Base-by-base conservation (phyloP, 2,113 vertebrate species). In the Gymnobelideus leadbeateri region DNA sequence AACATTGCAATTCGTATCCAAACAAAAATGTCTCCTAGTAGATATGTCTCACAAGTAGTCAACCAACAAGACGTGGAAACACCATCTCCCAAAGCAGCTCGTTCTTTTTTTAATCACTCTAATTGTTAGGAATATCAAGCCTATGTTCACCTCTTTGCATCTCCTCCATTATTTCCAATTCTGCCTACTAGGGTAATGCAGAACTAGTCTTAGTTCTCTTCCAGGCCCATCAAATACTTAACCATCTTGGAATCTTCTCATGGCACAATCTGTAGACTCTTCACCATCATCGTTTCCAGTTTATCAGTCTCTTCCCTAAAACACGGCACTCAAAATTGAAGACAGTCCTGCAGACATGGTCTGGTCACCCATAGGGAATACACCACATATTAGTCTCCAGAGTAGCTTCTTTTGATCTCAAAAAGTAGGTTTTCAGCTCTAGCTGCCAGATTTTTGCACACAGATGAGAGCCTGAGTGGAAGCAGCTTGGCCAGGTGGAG, bases 401-500 rank as follows among this genome's bases (percentile, higher is more conserved):
- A 68, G 61, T 16, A 77, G 5, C 37, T 21, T 43, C n/a, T 21
- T 0, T 21, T 21, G 19, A 8, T 23, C 68, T 84, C 37, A 19
- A 43, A n/a, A 77, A 43, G 19, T 43, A 6, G 11, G 7, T 43
- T 43, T 21, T 43, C 43, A 43, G 8, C 7, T 84, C 19, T 43
- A 43, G n/a, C 10, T 43, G 16, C 1, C 19, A 84, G 68, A 43
- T 5, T n/a, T 84, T 21, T 84, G 5, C n/a, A 84, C 68, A 43
- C 57, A 37, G 57, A 68, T 37, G 57, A 24, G 43, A 89, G 89
- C 3, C 3, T 84, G 68, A 77, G 94, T 91, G n/a, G 89, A 68
- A 89, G 93, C 93, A 92, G 50, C 94, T 28, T 93, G 95, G 97
- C 92, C 96, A 97, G 96, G 97, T 98, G 96, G 96, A 97, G 96